A percentile compares a stretch with the other conserved stretches of the same genome.
These are phyloP conservation scores for Simalia tracyae DNA, from an alignment of 2,797 vertebrate genomes.

Conservation along the genomic window DNA sequence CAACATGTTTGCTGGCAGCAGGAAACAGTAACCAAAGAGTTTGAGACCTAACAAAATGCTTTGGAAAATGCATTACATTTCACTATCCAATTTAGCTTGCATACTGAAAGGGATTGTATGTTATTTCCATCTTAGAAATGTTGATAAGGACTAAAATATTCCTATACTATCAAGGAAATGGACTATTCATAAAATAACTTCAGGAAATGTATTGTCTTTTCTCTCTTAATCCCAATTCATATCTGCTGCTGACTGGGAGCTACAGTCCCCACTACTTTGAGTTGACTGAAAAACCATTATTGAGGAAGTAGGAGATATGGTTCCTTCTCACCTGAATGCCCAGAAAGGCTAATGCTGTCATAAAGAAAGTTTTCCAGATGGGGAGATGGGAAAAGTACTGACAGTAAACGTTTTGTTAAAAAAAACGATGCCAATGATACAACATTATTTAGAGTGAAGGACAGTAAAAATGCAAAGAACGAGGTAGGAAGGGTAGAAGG, in stretches of 20 bases:
- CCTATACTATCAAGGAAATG: neutral
- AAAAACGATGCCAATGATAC: neutral
- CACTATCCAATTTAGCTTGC: neutral
- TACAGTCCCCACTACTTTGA: neutral
- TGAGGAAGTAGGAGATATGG: neutral
- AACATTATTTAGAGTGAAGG: neutral
- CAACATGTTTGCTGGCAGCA: neutral
- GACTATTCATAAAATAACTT: neutral
- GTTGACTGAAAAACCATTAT: neutral
- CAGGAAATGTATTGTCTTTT: neutral
- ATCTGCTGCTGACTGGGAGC: neutral
- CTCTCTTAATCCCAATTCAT: neutral
- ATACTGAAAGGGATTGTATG: neutral
- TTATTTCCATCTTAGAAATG: neutral
- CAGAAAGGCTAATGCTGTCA: neutral
- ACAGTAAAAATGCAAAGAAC: neutral
- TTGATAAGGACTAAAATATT: neutral
- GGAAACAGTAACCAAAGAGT: neutral
- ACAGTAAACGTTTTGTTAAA: neutral
- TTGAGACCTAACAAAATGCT: neutral
- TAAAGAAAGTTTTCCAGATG: neutral
- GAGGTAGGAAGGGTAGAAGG: neutral
- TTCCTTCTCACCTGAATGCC: neutral
- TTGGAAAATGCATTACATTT: conserved; percentile 5
- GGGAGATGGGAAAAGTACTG: neutral